Percentiles rank a stretch among this genome's conserved stretches.
Evolutionary conservation across 2,888 invertebrate species (phyloP).

Genomic region (Lithosia quadra): DNA sequence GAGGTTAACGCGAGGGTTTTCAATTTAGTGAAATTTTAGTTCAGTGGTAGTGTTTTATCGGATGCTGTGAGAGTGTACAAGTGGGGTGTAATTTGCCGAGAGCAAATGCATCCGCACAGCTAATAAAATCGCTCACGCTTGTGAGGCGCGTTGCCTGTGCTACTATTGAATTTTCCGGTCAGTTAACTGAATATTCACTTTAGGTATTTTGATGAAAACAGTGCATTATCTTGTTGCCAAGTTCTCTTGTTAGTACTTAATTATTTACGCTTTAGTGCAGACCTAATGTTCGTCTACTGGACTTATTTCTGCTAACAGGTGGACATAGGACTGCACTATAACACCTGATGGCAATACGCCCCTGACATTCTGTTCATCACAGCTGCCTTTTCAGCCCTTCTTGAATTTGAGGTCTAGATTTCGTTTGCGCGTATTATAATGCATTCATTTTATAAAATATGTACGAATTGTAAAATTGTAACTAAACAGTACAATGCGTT

Average conservation of each 20-base stretch:
- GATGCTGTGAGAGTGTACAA: constrained; percentile 43
- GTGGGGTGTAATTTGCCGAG: constrained; percentile 36
- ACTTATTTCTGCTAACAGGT: too few relatives aligned
- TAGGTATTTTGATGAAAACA: constrained; percentile 60
- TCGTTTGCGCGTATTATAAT: too few relatives aligned
- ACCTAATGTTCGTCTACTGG: too few relatives aligned
- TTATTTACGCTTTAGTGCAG: too few relatives aligned
- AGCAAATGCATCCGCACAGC: constrained; percentile 21
- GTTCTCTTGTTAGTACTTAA: constrained; percentile 23
- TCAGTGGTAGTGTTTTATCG: constrained; percentile 60
- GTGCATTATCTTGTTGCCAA: constrained; percentile 46
- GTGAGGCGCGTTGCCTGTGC: constrained; percentile 44
- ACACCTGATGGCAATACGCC: too few relatives aligned
- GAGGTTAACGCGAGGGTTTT: constrained; percentile 59
- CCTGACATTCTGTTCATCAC: too few relatives aligned
- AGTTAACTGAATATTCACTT: constrained; percentile 61
- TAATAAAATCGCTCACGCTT: constrained; percentile 40
- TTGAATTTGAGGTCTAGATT: too few relatives aligned
- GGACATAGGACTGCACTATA: too few relatives aligned
- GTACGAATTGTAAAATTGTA: too few relatives aligned
- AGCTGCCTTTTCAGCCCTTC: too few relatives aligned
- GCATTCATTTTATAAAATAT: too few relatives aligned
- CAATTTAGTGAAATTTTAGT: constrained; percentile 65
- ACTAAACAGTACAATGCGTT: too few relatives aligned
- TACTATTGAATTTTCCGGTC: constrained; percentile 73